These are phyloP conservation scores for Ariolimax columbianus DNA, from an alignment of 2,888 invertebrate genomes.

Conservation along the genomic window DNA sequence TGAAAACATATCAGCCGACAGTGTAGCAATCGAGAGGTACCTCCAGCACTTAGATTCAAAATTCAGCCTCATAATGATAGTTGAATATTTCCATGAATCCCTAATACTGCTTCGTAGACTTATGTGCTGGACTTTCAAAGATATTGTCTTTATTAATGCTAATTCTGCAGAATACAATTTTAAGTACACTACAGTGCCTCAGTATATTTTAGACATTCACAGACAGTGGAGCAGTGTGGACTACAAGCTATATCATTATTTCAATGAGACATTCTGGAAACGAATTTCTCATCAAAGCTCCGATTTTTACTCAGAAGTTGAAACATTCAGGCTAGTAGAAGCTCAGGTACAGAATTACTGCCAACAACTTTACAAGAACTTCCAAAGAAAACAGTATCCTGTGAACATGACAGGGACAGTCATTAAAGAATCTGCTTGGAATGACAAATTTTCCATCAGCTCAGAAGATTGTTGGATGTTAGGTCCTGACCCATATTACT, in stretches of 20 bases:
- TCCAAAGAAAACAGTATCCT: constrained; percentile 9
- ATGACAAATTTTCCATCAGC: constrained; percentile 4
- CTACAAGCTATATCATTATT: constrained; percentile 72
- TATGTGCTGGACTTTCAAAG: constrained; percentile 76
- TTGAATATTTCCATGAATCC: constrained; percentile 77
- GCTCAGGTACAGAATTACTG: constrained; percentile 49
- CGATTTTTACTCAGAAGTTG: constrained; percentile 67
- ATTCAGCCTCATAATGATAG: constrained; percentile 74
- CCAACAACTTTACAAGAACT: constrained; percentile 6
- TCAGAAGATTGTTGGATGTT: constrained; percentile 45
- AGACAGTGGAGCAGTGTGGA: constrained; percentile 72
- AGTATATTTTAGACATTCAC: constrained; percentile 60
- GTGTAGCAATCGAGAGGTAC: constrained; percentile 59
- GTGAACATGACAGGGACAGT: not conserved
- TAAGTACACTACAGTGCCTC: constrained; percentile 7
- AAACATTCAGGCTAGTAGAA: constrained; percentile 53
- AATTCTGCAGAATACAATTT: constrained; percentile 60
- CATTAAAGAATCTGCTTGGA: constrained; percentile 32
- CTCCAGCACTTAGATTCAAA: constrained; percentile 65
- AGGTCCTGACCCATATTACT: constrained; percentile 33
- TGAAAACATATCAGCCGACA: constrained; percentile 59
- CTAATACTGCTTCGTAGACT: constrained; percentile 72
- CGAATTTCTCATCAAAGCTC: constrained; percentile 61
- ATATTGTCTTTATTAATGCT: constrained; percentile 72
- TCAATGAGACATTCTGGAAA: constrained; percentile 73